Percentiles rank a stretch among this genome's conserved stretches.
These are phyloP conservation scores for Philopotamus ludificatus DNA, from an alignment of 1,140 invertebrate genomes.

Conservation along the genomic window DNA sequence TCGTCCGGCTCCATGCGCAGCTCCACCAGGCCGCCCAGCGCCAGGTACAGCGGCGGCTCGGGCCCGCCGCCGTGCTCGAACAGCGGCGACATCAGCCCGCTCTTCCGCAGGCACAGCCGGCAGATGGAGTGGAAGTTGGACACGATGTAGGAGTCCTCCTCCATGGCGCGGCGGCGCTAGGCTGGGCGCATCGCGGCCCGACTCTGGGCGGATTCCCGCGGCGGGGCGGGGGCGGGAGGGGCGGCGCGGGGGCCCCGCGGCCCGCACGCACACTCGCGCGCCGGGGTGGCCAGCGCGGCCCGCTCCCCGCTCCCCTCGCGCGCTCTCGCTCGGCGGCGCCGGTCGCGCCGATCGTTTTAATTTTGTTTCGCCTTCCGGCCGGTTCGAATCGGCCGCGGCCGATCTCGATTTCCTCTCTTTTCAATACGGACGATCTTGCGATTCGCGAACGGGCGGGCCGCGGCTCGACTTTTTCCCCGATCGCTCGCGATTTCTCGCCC, in stretches of 20 bases:
- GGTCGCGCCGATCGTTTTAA: neutral
- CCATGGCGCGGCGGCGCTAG: conserved; percentile 44
- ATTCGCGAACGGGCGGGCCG: conserved; percentile 93
- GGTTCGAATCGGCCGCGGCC: conserved; percentile 47
- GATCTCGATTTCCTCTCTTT: conserved; percentile 51
- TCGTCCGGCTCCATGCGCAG: conserved; percentile 56
- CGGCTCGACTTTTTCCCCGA: conserved; percentile 97
- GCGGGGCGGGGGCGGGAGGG: conserved; percentile 11
- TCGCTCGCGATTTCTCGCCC: conserved; percentile 75
- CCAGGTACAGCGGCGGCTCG: conserved; percentile 45
- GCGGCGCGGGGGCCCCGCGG: neutral
- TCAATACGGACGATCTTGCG: conserved; percentile 56
- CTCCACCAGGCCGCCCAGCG: conserved; percentile 38
- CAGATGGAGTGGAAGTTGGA: conserved; percentile 57
- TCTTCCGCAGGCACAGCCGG: conserved; percentile 58
- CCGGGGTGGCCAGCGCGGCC: conserved; percentile 9
- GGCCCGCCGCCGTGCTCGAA: conserved; percentile 44
- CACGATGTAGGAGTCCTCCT: conserved; percentile 57
- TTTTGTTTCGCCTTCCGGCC: neutral
- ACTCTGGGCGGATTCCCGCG: conserved; percentile 37
- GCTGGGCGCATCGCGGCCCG: conserved; percentile 15
- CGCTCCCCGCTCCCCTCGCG: conserved; percentile 13
- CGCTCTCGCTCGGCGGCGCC: no score
- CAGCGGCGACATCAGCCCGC: conserved; percentile 50
- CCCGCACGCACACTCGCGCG: conserved; percentile 10